Evolutionary conservation across 30 jellyfish, hydroid and myxozoan genomes (phyloP).

Genomic region (Pseudorhiza aurosa): DNA sequence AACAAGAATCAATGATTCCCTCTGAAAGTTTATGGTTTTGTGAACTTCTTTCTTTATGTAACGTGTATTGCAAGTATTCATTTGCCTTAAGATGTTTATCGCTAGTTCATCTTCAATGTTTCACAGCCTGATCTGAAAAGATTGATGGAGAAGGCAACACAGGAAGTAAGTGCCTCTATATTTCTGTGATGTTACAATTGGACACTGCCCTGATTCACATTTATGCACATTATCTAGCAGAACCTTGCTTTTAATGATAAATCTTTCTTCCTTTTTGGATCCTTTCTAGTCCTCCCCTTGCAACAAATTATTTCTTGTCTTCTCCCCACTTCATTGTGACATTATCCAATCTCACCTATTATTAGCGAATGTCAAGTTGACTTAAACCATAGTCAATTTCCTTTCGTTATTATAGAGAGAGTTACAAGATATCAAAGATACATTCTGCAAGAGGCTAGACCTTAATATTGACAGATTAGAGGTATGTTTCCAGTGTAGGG

Average conservation of each 20-base stretch:
- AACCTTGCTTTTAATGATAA: neutral
- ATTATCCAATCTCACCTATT: too few species aligned
- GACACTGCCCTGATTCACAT: neutral
- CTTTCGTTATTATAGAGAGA: neutral
- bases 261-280: neutral
- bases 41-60: too few species aligned
- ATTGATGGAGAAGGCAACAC: neutral
- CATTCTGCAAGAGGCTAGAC: constrained; percentile 3
- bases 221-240: neutral
- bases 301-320: too few species aligned
- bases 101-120: neutral
- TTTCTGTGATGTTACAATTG: neutral
- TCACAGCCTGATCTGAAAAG: neutral
- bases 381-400: neutral
- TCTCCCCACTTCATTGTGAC: too few species aligned
- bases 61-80: too few species aligned
- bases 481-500: constrained; percentile 1
- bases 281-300: too few species aligned
- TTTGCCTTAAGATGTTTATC: too few species aligned
- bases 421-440: neutral
- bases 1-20: too few species aligned
- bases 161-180: neutral
- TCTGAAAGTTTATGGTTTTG: neutral
- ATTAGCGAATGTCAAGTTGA: too few species aligned
- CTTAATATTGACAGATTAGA: constrained; percentile 48